Percentiles rank a stretch among this genome's conserved stretches.
Evolutionary conservation across 2,888 invertebrate species (phyloP).

Genomic region (Drepanosiphum platanoidis): DNA sequence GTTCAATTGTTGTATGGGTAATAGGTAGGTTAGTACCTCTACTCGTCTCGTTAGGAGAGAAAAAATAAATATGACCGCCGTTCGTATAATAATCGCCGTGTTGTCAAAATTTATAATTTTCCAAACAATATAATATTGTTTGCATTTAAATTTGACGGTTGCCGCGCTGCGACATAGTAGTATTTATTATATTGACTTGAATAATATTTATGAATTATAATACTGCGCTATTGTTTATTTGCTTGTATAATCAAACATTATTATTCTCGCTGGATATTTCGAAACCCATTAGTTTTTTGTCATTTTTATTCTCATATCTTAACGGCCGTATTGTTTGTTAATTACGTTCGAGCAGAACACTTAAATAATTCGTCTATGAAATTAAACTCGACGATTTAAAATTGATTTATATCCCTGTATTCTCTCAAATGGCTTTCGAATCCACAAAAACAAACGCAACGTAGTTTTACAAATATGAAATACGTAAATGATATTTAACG

Average conservation of each 20-base stretch:
- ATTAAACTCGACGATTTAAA: too few relatives aligned
- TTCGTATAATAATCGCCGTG: neutral
- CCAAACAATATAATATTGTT: neutral
- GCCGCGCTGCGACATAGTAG: neutral
- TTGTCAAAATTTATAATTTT: neutral
- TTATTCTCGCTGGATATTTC: neutral
- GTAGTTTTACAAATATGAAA: too few relatives aligned
- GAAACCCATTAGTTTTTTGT: neutral
- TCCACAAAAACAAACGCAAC: too few relatives aligned
- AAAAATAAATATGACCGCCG: neutral
- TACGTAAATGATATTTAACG: too few relatives aligned
- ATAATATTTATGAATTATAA: neutral
- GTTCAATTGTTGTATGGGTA: neutral
- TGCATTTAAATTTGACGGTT: neutral
- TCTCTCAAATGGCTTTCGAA: too few relatives aligned
- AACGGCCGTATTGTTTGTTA: neutral
- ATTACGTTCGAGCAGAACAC: too few relatives aligned
- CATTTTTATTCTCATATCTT: neutral
- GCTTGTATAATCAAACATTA: neutral
- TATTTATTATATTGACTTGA: neutral
- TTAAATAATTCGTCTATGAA: too few relatives aligned
- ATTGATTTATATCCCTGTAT: too few relatives aligned
- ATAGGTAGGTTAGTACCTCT: too few relatives aligned
- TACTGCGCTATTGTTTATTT: neutral
- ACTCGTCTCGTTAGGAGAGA: neutral